Evolutionary conservation across 2,113 vertebrate genomes (phyloP).

Genomic region (Pongo pygmaeus): DNA sequence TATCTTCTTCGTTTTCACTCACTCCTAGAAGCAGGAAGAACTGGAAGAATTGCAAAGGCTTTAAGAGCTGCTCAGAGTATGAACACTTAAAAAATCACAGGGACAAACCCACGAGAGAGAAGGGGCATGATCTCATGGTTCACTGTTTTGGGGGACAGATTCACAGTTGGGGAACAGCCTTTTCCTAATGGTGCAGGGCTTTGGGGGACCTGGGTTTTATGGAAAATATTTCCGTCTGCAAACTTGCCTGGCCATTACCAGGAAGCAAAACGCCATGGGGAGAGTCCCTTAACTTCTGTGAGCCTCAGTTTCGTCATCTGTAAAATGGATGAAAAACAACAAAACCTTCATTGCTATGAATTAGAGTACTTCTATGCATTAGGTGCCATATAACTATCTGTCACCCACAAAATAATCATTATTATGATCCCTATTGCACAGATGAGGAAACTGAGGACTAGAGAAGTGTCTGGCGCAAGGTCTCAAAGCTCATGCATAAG

Average conservation of each 20-base stretch:
- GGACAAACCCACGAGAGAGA: background rate
- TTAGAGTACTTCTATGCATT: too few relatives aligned
- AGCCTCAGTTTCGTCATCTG: background rate
- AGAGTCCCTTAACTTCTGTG: too few relatives aligned
- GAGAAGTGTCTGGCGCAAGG: background rate
- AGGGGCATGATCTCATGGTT: accelerated
- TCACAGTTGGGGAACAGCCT: accelerated
- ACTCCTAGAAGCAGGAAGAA: background rate
- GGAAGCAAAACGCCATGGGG: background rate
- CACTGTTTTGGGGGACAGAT: background rate
- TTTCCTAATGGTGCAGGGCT: background rate
- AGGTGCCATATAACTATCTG: background rate
- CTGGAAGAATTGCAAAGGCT: background rate
- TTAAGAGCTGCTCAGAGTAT: background rate
- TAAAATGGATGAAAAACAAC: background rate
- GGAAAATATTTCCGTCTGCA: background rate
- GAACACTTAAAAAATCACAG: background rate
- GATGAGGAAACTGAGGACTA: background rate
- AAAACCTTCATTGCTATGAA: too few relatives aligned
- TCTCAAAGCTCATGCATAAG: too few relatives aligned
- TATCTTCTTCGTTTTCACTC: background rate
- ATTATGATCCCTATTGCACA: background rate
- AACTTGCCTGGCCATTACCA: background rate
- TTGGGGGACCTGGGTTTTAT: accelerated
- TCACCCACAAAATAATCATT: background rate